Evolutionary conservation across 2,888 invertebrate genomes (phyloP).

Genomic region (Alcis repandata): DNA sequence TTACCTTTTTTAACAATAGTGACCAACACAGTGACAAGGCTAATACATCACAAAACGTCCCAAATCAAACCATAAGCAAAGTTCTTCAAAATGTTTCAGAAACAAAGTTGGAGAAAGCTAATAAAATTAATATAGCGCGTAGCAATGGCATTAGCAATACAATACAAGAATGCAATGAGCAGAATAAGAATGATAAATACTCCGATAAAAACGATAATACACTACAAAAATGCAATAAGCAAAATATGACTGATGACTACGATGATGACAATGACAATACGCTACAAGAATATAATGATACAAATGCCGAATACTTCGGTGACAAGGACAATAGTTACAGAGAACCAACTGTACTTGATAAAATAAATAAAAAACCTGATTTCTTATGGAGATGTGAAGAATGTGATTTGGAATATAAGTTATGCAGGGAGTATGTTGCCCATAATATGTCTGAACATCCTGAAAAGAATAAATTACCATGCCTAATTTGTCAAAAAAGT

Average conservation of each 20-base stretch:
- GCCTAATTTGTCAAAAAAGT: neutral
- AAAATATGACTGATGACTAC: neutral
- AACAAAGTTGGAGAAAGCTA: neutral
- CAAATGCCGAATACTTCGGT: conserved; percentile 3
- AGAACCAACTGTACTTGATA: too few relatives aligned
- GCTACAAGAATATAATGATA: neutral
- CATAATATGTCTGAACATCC: neutral
- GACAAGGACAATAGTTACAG: neutral
- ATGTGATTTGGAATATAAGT: neutral
- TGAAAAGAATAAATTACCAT: conserved; percentile 4
- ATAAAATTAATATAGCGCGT: neutral
- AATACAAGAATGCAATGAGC: neutral
- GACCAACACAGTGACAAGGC: too few relatives aligned
- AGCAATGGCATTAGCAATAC: neutral
- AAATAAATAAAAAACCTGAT: neutral
- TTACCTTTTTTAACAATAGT: neutral
- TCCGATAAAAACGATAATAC: neutral
- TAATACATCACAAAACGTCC: too few relatives aligned
- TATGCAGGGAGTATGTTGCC: neutral
- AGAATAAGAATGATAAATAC: neutral
- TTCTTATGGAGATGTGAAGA: neutral
- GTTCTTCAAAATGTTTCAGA: neutral
- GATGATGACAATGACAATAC: neutral
- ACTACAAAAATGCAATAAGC: neutral
- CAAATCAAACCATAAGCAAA: too few relatives aligned